Base-by-base conservation (phyloP, 2,113 vertebrate genomes). In the Clarias macrocephalus region DNA sequence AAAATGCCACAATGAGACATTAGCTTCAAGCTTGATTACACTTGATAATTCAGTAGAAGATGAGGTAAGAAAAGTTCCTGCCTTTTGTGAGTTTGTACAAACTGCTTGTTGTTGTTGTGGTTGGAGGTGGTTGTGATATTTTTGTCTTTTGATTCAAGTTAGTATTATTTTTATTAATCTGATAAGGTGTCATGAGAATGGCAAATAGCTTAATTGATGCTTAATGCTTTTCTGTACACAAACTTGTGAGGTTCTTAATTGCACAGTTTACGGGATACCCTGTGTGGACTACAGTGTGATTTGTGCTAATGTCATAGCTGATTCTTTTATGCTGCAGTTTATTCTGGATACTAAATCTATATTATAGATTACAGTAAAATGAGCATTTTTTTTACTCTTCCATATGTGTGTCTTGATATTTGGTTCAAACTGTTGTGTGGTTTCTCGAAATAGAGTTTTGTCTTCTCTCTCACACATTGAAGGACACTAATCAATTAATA, bases 41-140 rank as follows among this genome's bases (percentile, higher is more conserved):
- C 87, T 92, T 86, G 76, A 83, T 83, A 80, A 86, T 42, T 62
- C 79, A 37, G 75, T 12, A 18, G 52, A 77, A 56, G 48, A 77
- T 0, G 63, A 88, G 73, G 86, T 89, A 72, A 87, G 72, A 10
- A 11, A 59, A 59, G 77, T 37, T 25, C 65, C 13, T 68, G 13
- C 30, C 4, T 2, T 30, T 30, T 30, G 9, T 37, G 37, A 37
- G 37, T 37, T 37, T 37, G 37, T 37, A 37, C 37, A 37, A 37
- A 37, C 37, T 37, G 37, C 3, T 37, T 37, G 2, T 37, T 2
- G 3, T 37, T 37, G 37, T 37, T n/a, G n/a, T n/a, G 37, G 37
- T 37, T 37, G 37, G 37, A 2, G 37, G 37, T 37, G 37, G 2
- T 37, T 37, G 37, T 37, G 37, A 3, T 37, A 37, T 37, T 37